These are phyloP conservation scores for Parnassius smintheus DNA, from an alignment of 2,888 invertebrate genomes.

Conservation along the genomic window DNA sequence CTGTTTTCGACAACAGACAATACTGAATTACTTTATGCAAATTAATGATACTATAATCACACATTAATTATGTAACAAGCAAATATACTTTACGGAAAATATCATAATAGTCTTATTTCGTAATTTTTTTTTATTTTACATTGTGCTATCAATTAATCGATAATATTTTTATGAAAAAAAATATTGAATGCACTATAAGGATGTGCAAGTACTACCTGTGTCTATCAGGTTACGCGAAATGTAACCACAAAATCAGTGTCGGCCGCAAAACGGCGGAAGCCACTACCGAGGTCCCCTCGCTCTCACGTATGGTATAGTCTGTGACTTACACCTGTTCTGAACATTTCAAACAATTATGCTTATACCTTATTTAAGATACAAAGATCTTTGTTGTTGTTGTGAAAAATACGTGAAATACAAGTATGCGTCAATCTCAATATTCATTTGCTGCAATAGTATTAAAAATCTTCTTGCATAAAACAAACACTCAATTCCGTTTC, in stretches of 20 bases:
- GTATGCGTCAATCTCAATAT: constrained; percentile 16
- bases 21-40: no score
- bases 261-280: constrained; percentile 77
- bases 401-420: not conserved
- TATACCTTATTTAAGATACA: not conserved
- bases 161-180: constrained; percentile 17
- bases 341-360: not conserved
- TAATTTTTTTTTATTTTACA: no score
- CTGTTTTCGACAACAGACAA: no score
- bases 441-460: constrained; percentile 28
- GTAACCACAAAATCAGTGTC: constrained; percentile 76
- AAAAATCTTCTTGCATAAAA: constrained; percentile 68
- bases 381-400: not conserved
- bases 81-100: no score
- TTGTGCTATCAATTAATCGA: not conserved
- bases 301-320: constrained; percentile 56
- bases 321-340: constrained; percentile 47
- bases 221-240: constrained; percentile 79
- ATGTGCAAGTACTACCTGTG: constrained; percentile 61
- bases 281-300: constrained; percentile 55
- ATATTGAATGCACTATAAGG: constrained; percentile 48
- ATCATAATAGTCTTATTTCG: no score
- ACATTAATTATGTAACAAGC: no score
- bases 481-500: constrained; percentile 69
- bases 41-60: no score